Evolutionary conservation across 2,797 vertebrate species (phyloP).

Genomic region (Aulostomus chinensis): DNA sequence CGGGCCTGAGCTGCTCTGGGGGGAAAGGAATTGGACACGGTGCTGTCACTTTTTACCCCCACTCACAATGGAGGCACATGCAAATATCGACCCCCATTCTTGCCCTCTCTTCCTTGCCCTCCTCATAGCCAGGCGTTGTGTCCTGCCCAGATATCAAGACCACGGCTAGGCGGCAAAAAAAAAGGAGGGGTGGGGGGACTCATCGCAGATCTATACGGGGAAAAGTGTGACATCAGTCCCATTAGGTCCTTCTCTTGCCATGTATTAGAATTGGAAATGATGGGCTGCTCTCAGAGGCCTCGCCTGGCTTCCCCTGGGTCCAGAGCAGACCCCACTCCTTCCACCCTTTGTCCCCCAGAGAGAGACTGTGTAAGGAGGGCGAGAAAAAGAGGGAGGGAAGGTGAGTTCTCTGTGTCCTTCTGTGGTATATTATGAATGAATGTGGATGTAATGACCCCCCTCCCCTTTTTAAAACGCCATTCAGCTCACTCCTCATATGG

Average conservation of each 20-base stretch:
- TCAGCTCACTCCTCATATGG: constrained; percentile 91
- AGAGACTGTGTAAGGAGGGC: constrained; percentile 56
- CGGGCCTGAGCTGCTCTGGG: constrained; percentile 93
- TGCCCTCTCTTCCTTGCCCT: constrained; percentile 66
- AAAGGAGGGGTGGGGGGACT: constrained; percentile 21
- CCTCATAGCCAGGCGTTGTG: constrained; percentile 87
- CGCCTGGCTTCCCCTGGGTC: constrained; percentile 88
- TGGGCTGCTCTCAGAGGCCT: constrained; percentile 89
- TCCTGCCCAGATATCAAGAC: constrained; percentile 92
- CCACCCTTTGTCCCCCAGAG: constrained; percentile 91
- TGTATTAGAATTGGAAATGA: constrained; percentile 99
- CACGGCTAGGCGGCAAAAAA: constrained; percentile 62
- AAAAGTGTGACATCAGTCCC: constrained; percentile 94
- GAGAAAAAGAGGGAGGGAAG: constrained; percentile 66
- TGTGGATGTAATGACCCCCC: constrained; percentile 92
- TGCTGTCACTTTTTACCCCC: constrained; percentile 98
- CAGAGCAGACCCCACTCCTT: constrained; percentile 84
- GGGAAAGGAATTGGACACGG: constrained; percentile 99
- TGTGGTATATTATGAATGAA: constrained; percentile 96
- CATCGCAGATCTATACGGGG: constrained; percentile 63
- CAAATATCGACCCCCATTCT: constrained; percentile 86
- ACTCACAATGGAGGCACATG: constrained; percentile 97
- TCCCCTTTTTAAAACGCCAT: constrained; percentile 87
- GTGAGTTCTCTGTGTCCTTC: constrained; percentile 87
- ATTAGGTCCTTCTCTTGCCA: constrained; percentile 80